Base-by-base conservation (phyloP, 2,797 vertebrate genomes). In the Ptychadena robeensis region DNA sequence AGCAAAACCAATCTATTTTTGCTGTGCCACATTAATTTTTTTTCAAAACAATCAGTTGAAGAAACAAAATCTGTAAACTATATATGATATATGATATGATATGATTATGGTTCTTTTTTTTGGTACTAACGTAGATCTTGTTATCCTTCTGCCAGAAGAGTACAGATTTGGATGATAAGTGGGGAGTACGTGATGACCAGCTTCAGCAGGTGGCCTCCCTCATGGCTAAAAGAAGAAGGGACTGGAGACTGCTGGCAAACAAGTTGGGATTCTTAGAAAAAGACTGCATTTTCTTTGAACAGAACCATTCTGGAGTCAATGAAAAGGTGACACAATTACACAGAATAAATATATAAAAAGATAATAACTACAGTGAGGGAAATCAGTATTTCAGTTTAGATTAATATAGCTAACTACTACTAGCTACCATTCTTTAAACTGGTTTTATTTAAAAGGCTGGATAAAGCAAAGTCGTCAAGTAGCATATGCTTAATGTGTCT, bases 211-310 rank as follows among this genome's bases (percentile, higher is more conserved):
- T 83, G 71, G 83, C 87, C 14, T 80, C 40, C 14, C 69, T 77
- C 53, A 83, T 86, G 66, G 72, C 35, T 37, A 75, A 63, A 67
- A 72, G 31, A 38, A 86, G 64, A 31, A 85, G 85, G 53, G 86
- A 86, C 57, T 87, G 86, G 86, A 85, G 63, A 78, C 81, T 86
- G 5, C 74, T 85, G 11, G 85, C 85, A 28, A 87, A 87, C 31
- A 40, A 79, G 18, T 78, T 87, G 44, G 87, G 87, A 5, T 87
- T 87, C 44, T 48, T 87, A 73, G 83, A 86, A 48, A 81, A 78
- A 61, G 87, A 87, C 27, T 82, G 69, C 34, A 30, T 28, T 10
- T 66, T 66, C 57, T 87, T 86, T 75, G 85, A 86, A 11, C 15
- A 72, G 72, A 67, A 63, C 37, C 66, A 83, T 67, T n/a, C 65